Evolutionary conservation across 2,113 vertebrate species (phyloP), one percentile per base, ranked within the genome.

Genomic region (Paratilapia polleni): DNA sequence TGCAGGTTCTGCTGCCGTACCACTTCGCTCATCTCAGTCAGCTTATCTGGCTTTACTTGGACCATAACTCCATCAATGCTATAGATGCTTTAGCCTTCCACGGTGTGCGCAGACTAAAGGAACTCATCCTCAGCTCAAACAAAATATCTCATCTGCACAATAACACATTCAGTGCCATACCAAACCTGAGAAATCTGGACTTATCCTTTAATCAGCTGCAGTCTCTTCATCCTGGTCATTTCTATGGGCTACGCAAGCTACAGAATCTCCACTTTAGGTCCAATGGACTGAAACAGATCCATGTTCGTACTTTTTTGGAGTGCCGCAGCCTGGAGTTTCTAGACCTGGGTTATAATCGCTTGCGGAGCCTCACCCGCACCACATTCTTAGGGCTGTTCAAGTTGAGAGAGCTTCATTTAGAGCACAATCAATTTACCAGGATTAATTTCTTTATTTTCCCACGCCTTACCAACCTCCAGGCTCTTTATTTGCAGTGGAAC

Each of bases 351-450:
- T 99, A 99, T 86, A 99, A 99, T 92, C 97, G 97, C 34, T 95
- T 99, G 68, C 95, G 98, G 80, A 97, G 97, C 82, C 91, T 99
- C 88, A 97, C 97, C 22, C 96, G 98, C 31, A 99, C 98, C 0
- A 97, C 97, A 0, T 99, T 99, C 49, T 96, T 98, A 38, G 98
- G 98, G 58, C 96, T 99, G 43, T 87, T 97, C 89, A 97, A 97
- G 95, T 43, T 99, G 76, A 97, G 96, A 3, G 98, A 99, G 91
- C 97, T 99, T 76, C 98, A 99, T 86, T 83, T 99, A 93, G 98
- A 99, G 91, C 98, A 99, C 94, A 99, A 99, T 91, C 97, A 99
- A 88, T 98, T 99, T 91, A 98, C 97, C 31, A 97, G 98, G 96
- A 97, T 99, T 95, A 98, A 98, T 83, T 98, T 99, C 84, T 97